Percentiles rank a stretch among this genome's conserved stretches.
Conservation (phyloP, 2,797 vertebrate genomes). For the Gambelia wislizenii region DNA sequence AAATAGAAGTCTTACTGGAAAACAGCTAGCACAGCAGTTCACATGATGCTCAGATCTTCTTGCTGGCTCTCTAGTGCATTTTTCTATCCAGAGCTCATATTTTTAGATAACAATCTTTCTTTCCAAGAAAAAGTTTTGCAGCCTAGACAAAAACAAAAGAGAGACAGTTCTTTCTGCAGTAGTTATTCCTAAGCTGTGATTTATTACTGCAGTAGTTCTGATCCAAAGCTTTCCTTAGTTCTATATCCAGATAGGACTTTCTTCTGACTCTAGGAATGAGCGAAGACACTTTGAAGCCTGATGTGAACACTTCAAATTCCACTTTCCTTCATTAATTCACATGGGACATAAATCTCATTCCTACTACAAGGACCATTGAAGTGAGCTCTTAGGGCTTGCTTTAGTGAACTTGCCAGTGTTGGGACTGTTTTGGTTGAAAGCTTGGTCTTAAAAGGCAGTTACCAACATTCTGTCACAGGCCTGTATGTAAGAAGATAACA, state of each 20-base stretch:
- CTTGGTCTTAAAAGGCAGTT: neutral
- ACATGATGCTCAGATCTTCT: conserved; percentile 46
- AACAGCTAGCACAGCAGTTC: conserved; percentile 53
- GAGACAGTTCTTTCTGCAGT: neutral
- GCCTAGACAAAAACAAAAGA: neutral
- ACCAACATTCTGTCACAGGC: neutral
- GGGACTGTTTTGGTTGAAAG: neutral
- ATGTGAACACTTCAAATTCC: neutral
- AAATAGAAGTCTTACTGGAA: conserved; percentile 44
- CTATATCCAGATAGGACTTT: neutral
- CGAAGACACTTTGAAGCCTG: neutral
- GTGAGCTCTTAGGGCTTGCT: neutral
- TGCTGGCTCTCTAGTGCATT: conserved; percentile 62
- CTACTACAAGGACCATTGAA: neutral
- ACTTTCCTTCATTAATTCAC: neutral
- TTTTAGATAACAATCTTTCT: conserved; percentile 49
- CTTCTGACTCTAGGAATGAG: neutral
- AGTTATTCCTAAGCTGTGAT: neutral
- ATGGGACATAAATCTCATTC: neutral
- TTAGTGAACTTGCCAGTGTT: neutral
- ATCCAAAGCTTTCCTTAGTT: neutral
- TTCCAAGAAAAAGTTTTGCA: conserved; percentile 38
- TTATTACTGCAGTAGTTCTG: neutral
- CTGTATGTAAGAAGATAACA: neutral
- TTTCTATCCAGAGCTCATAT: conserved; percentile 76